phyloP scores from a whole-genome alignment of 1,140 invertebrate genomes.

The Drosophila sp. region DNA sequence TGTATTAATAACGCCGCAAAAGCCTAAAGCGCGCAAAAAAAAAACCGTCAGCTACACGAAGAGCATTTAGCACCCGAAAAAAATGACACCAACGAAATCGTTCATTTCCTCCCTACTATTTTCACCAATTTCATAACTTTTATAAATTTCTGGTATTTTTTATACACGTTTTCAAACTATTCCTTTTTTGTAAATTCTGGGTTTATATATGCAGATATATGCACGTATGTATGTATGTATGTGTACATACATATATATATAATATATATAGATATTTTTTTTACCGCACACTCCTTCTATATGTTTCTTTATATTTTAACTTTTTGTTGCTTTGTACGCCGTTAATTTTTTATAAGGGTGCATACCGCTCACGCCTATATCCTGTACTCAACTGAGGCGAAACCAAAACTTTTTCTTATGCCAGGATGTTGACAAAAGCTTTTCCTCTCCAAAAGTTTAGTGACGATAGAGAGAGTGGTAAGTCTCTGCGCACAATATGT shows the following conservation, averaged over 20 bases:
- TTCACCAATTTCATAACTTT: conserved; percentile 8
- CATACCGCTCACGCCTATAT: conserved; percentile 67
- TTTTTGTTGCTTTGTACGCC: conserved; percentile 7
- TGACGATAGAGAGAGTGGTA: not conserved
- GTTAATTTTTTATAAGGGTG: conserved; percentile 19
- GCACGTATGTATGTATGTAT: conserved; percentile 20
- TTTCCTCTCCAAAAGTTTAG: conserved; percentile 3
- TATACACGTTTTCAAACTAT: conserved; percentile 12
- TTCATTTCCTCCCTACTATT: conserved; percentile 8
- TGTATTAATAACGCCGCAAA: conserved; percentile 69
- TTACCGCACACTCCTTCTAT: conserved; percentile 35
- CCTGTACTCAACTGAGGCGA: conserved; percentile 73
- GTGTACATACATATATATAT: conserved; percentile 3
- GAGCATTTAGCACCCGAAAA: conserved; percentile 80
- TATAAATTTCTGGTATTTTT: conserved; percentile 28
- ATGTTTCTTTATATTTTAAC: not conserved
- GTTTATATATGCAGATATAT: conserved; percentile 33
- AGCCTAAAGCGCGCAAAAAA: conserved; percentile 77
- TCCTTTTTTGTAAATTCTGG: conserved; percentile 33
- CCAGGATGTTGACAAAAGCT: conserved; percentile 33
- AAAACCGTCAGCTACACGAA: conserved; percentile 77
- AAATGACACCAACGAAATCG: conserved; percentile 38
- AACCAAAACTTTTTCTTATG: conserved; percentile 48
- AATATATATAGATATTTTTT: conserved; percentile 5
- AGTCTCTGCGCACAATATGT: conserved; percentile 17